Evolutionary conservation across 2,113 vertebrate species (phyloP).

Genomic region (Myrmecophaga tridactyla): DNA sequence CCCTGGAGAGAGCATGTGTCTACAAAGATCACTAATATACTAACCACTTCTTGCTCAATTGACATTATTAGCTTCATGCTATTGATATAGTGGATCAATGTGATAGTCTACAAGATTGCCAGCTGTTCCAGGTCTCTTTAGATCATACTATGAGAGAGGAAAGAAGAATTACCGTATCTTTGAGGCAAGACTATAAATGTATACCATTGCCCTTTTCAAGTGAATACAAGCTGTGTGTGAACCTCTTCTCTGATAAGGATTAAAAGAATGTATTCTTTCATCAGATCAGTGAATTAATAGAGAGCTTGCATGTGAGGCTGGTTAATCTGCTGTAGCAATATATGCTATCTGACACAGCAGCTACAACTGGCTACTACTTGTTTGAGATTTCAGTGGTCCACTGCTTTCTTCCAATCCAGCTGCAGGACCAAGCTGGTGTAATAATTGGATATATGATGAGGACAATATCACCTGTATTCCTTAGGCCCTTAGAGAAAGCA

Average conservation of each 20-base stretch:
- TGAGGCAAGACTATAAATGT: background rate
- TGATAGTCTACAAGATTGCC: background rate
- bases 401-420: background rate
- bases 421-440: background rate
- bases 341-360: background rate
- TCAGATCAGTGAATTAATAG: background rate
- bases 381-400: background rate
- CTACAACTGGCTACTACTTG: background rate
- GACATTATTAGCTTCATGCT: background rate
- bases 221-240: background rate
- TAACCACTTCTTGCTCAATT: background rate
- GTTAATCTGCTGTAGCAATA: background rate
- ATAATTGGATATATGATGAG: background rate
- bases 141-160: background rate
- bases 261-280: background rate
- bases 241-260: background rate
- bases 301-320: background rate
- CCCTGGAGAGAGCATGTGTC: background rate
- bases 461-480: background rate
- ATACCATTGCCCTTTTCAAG: background rate
- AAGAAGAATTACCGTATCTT: background rate
- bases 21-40: background rate
- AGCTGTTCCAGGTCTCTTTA: background rate
- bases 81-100: background rate
- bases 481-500: background rate